phyloP scores from a whole-genome alignment of 2,888 invertebrate species.

The Cryptosula pallasiana region DNA sequence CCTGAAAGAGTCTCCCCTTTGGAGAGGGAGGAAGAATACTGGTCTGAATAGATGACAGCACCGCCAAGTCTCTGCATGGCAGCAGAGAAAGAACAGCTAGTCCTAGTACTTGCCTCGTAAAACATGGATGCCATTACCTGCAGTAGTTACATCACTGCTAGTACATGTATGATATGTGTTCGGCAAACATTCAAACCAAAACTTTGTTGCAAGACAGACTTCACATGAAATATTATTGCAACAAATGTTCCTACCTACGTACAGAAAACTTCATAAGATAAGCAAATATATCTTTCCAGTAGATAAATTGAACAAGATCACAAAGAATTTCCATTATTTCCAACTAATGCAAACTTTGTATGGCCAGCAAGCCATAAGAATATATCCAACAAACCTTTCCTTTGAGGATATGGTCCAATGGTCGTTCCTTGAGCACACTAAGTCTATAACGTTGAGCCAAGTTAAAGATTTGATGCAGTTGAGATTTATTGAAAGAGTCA shows the following conservation, averaged over 20 bases:
- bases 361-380: background rate
- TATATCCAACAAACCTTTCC: constrained; percentile 45
- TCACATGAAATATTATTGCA: too few relatives aligned
- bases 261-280: background rate
- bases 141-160: too few relatives aligned
- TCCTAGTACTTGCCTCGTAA: constrained; percentile 95
- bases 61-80: constrained; percentile 97
- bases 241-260: too few relatives aligned
- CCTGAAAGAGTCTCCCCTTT: constrained; percentile 93
- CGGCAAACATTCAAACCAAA: too few relatives aligned
- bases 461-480: constrained; percentile 85
- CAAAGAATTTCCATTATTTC: background rate
- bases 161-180: too few relatives aligned
- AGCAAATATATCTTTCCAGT: background rate
- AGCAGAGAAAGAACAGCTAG: constrained; percentile 89
- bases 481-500: constrained; percentile 70
- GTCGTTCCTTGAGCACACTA: constrained; percentile 75
- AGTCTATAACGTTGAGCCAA: constrained; percentile 77
- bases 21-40: constrained; percentile 82
- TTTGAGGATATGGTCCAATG: constrained; percentile 76
- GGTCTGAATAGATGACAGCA: constrained; percentile 81
- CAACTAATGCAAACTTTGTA: background rate
- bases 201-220: too few relatives aligned
- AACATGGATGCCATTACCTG: constrained; percentile 91
- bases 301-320: background rate